Evolutionary conservation across 2,113 vertebrate genomes (phyloP).

Genomic region (Daphoenositta chrysoptera): DNA sequence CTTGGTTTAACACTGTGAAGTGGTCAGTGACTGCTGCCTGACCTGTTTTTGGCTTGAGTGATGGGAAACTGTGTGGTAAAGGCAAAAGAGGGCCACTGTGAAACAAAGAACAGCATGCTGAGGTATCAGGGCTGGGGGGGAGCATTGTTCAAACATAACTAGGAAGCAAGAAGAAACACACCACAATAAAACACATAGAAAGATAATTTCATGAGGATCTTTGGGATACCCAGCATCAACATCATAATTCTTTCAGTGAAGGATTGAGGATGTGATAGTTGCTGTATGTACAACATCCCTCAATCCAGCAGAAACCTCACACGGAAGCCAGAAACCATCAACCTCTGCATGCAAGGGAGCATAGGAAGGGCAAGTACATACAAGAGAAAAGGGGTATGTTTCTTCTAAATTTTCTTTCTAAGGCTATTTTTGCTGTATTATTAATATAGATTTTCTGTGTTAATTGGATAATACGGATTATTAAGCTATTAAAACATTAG

Average conservation of each 20-base stretch:
- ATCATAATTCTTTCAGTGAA: neutral
- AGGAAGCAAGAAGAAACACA: neutral
- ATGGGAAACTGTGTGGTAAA: neutral
- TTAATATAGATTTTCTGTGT: neutral
- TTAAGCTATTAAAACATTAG: neutral
- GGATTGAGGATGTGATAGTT: neutral
- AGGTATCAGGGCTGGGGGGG: no score
- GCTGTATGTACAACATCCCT: neutral
- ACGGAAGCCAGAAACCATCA: neutral
- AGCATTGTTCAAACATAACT: neutral
- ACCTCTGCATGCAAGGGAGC: neutral
- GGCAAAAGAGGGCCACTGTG: neutral
- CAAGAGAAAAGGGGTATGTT: rapidly evolving
- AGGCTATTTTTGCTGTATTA: neutral
- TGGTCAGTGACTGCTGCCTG: neutral
- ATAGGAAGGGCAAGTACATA: neutral
- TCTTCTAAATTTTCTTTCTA: neutral
- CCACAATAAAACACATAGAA: neutral
- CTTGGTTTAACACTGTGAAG: neutral
- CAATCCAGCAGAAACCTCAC: neutral
- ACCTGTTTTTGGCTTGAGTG: neutral
- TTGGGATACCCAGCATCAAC: neutral
- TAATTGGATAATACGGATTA: neutral
- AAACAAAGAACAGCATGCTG: neutral
- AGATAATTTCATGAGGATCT: neutral